phyloP scores from a whole-genome alignment of 2,797 vertebrate species.

The Sebastes oblongus region DNA sequence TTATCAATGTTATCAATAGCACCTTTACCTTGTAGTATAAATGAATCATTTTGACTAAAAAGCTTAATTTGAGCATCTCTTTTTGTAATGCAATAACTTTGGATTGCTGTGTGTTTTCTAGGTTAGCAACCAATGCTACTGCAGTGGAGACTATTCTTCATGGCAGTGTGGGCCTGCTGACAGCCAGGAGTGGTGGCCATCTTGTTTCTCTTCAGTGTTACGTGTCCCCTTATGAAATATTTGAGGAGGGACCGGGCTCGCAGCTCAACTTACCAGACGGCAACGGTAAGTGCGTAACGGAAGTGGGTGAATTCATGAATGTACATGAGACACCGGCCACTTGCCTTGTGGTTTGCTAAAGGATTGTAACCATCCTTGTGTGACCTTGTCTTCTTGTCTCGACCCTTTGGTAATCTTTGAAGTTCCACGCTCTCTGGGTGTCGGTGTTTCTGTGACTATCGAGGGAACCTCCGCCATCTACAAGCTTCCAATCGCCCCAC shows the following conservation, averaged over 20 bases:
- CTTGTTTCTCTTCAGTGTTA: slow-evolving; percentile 98
- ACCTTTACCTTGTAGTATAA: neutral
- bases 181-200: slow-evolving; percentile 94
- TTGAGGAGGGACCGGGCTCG: slow-evolving; percentile 89
- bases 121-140: slow-evolving; percentile 94
- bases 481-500: slow-evolving; percentile 95
- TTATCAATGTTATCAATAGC: no score
- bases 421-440: slow-evolving; percentile 92
- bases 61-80: neutral
- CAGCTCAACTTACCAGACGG: slow-evolving; percentile 88
- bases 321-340: no score
- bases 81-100: neutral
- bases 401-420: slow-evolving; percentile 7
- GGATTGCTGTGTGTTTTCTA: slow-evolving; percentile 73
- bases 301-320: neutral
- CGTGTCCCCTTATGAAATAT: slow-evolving; percentile 91
- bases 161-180: slow-evolving; percentile 94
- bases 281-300: slow-evolving; percentile 77
- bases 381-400: neutral
- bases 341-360: neutral
- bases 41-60: neutral
- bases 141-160: slow-evolving; percentile 94
- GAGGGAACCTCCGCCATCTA: slow-evolving; percentile 92
- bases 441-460: slow-evolving; percentile 93
- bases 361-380: neutral